Evolutionary conservation across 2,888 invertebrate genomes (phyloP), one percentile per base, ranked within the genome.

Genomic region (Caenorhabditis doughertyi): DNA sequence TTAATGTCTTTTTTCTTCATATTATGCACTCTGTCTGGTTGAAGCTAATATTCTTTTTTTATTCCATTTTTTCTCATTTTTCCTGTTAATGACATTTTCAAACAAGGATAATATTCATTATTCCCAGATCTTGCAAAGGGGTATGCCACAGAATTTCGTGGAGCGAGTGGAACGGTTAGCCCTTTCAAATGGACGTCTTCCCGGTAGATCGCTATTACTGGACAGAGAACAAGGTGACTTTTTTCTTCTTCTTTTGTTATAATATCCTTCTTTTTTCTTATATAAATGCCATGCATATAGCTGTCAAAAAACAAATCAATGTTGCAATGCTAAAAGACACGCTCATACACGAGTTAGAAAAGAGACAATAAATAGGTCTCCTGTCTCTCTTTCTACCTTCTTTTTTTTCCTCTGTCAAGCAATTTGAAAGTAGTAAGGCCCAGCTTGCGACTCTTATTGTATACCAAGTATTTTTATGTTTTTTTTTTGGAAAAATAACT

Each of bases 131-230:
- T 47, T 13, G 3, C n/a, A 16, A 51, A 39, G 42, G 49, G 35
- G 62, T 32, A 86, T 86, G 86, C 86, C 86, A 25, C 84, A 84
- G 16, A 80, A 82, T 29, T 74, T 86, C 44, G 83, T 79, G 67
- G 83, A 84, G 47, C 60, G 83, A 56, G 76, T 86, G 27, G 86
- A 84, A 27, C 65, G 86, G 16, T 49, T 86, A 25, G 84, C 83
- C 16, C 44, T 84, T 16, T 55, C 83, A 11, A 86, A 86, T 81
- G 86, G 84, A 56, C 71, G 86, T 29, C 72, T 86, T 44, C 79
- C 81, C 0, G 86, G 86, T 23, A 71, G 86, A 55, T 86, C 86
- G 3, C 73, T 86, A 16, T 47, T 86, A 25, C 55, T 86, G 58
- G 86, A 86, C 47, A 68, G 83, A 53, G 84, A 86, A 51, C 84